A percentile compares a stretch with the other conserved stretches of the same genome.
Evolutionary conservation across 2,888 invertebrate species (phyloP).

Genomic region (Gryllus longicercus): DNA sequence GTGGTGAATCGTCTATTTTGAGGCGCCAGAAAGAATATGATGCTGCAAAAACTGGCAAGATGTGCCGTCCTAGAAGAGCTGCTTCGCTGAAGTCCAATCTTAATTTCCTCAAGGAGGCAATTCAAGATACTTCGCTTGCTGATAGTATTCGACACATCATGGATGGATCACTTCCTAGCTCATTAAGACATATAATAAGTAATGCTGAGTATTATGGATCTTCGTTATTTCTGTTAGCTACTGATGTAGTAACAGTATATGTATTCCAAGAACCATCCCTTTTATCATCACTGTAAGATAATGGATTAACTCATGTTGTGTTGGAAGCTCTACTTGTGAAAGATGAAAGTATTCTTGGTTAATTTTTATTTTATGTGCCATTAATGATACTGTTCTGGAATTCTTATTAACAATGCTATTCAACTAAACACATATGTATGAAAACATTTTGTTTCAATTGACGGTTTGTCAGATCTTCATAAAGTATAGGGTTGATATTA

Average conservation of each 20-base stretch:
- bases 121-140: constrained; percentile 73
- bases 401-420: not conserved
- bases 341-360: constrained; percentile 56
- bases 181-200: constrained; percentile 77
- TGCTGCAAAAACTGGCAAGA: constrained; percentile 47
- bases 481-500: too few relatives aligned
- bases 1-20: not conserved
- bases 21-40: not conserved
- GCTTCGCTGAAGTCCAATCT: constrained; percentile 83
- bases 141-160: constrained; percentile 80
- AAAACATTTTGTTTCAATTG: not conserved
- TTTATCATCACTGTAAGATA: constrained; percentile 78
- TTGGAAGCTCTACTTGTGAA: constrained; percentile 77
- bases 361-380: not conserved
- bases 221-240: constrained; percentile 75
- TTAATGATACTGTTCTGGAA: too few relatives aligned
- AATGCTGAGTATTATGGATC: constrained; percentile 88
- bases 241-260: constrained; percentile 83
- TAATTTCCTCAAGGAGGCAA: constrained; percentile 83
- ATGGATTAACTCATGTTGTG: constrained; percentile 80
- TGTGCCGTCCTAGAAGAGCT: constrained; percentile 75
- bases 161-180: constrained; percentile 77
- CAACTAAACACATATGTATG: not conserved
- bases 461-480: not conserved
- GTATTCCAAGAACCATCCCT: constrained; percentile 79